Evolutionary conservation across 2,888 invertebrate genomes (phyloP), one percentile per base, ranked within the genome.

Genomic region (Caradrina kadenii): DNA sequence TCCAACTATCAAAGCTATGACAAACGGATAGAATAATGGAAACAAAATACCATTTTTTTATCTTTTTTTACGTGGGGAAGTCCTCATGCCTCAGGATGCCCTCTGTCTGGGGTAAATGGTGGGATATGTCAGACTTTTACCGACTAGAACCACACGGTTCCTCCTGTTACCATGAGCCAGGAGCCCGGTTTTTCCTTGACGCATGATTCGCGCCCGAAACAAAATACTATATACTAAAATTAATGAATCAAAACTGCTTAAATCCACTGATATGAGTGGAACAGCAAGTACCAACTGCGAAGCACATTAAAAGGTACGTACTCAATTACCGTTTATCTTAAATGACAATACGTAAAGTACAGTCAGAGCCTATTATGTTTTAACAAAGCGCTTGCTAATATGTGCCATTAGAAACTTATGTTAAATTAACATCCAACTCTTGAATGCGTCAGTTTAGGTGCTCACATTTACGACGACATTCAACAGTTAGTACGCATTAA

Each of bases 281-380:
- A 45, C 39, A 21, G 52, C 22, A 6, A 17, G 45, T 45, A 45
- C 15, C 17, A 10, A 42, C 42, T 15, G 15, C 45, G 17, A 45
- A 45, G 45, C 17, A 45, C 8, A 42, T 45, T 45, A 45, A 45
- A 17, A 45, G 17, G 45, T 45, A 42, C 42, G 42, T 65, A 58
- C 48, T 50, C 68, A 81, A 81, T 81, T 69, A 82, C 49, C 26
- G 31, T 72, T 68, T 53, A 53, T 65, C 63, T 58, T 66, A 75
- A 61, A 75, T 69, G 76, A 79, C 66, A 72, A 59, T 21, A 21
- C 45, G 17, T 45, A 21, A 19, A 49, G 53, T 64, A 54, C 48
- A 70, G 45, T 48, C 59, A 60, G 53, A 58, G 35, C 56, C 52
- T 54, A 73, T 73, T 67, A 76, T 58, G 56, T 68, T 73, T 35